Base-by-base conservation (phyloP, 2,888 invertebrate species). In the Stramonita haemastoma region DNA sequence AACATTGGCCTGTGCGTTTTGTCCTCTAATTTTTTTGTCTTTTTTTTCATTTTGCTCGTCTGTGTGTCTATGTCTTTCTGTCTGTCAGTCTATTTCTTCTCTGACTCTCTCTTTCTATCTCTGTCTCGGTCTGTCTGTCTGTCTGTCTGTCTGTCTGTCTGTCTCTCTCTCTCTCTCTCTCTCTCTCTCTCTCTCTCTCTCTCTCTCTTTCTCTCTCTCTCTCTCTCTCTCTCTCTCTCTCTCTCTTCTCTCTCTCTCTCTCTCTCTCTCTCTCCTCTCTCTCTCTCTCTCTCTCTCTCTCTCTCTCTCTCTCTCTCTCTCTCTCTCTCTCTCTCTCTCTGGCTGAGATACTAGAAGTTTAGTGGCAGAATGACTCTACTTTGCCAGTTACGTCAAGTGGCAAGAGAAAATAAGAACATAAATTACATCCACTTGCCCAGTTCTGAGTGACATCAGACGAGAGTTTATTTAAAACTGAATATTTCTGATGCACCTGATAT, bases 241-340 rank as follows among this genome's bases (percentile, higher is more conserved):
- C 29, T 73, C 73, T 73, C 0, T n/a, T 73, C 29, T 73, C 73
- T 73, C 73, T 73, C 73, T 73, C 73, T 73, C 73, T 73, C 73
- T 73, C 73, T 73, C 73, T 73, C 73, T 73, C 73, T 73, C 73
- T 73, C 73, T 73, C n/a, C 73, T 73, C 8, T 26, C 73, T 73
- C 70, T 70, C 70, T 19, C 26, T 19, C 26, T 70, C 26, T 70
- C 22, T 70, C 70, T 70, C 26, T 70, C 70, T 70, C 70, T 70
- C 26, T 70, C 8, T 8, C 17, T 60, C 8, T 60, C 60, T 60
- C 60, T 60, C 8, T 60, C 60, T 60, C 60, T 60, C 17, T 60
- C 60, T 60, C 60, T 15, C 60, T 60, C 60, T 60, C 60, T 17
- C 8, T 17, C 8, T 60, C 60, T 17, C 8, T 60, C 60, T 60